Conservation (phyloP, 1,140 invertebrate species). For the Holcopasites calliopsidis region DNA sequence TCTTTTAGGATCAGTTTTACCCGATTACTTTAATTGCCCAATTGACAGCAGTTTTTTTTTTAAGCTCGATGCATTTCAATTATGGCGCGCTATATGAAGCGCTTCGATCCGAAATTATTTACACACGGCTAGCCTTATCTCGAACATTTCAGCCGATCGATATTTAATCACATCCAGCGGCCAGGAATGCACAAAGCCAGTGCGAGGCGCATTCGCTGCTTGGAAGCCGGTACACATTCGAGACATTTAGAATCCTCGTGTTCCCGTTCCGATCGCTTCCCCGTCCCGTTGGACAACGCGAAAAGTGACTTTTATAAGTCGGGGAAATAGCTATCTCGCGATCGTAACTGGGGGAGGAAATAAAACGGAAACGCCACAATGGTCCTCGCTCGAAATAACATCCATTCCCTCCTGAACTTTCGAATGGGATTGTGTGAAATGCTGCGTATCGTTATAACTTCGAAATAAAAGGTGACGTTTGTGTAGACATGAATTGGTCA, state of each 20-base stretch:
- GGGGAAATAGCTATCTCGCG: neutral
- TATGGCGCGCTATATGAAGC: neutral
- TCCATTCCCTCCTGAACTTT: neutral
- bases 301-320: neutral
- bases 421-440: neutral
- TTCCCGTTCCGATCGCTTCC: neutral
- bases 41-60: no score
- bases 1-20: neutral
- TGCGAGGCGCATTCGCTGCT: neutral
- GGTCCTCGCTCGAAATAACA: neutral
- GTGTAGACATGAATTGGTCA: slow-evolving; percentile 19
- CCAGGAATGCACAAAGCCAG: neutral
- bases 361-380: neutral
- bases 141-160: neutral
- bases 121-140: neutral
- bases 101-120: slow-evolving; percentile 14
- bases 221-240: neutral
- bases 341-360: neutral
- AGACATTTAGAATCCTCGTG: neutral
- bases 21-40: no score
- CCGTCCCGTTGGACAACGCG: neutral
- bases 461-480: neutral
- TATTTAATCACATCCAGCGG: slow-evolving; percentile 26
- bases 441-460: neutral
- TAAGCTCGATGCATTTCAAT: neutral